Evolutionary conservation across 2,797 vertebrate genomes (phyloP).

Genomic region (Ctenosaura bakeri): DNA sequence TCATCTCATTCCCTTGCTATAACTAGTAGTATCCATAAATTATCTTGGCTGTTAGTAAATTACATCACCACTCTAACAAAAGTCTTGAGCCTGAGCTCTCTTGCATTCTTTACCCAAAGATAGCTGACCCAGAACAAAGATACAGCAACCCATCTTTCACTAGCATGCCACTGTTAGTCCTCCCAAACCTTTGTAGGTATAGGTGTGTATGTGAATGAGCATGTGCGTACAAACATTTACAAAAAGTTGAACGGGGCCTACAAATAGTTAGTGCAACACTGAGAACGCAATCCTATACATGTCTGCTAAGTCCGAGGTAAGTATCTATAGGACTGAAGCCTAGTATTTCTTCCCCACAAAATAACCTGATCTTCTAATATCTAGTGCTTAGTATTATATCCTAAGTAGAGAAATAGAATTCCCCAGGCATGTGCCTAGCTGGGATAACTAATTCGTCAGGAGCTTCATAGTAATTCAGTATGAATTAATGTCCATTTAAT

Average conservation of each 20-base stretch:
- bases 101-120: neutral
- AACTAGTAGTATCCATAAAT: too few relatives aligned
- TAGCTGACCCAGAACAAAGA: neutral
- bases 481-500: constrained; percentile 72
- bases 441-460: constrained; percentile 53
- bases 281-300: neutral
- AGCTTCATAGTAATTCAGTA: constrained; percentile 61
- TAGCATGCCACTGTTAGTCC: neutral
- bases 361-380: neutral
- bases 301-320: neutral
- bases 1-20: neutral
- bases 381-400: neutral
- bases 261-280: neutral
- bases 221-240: neutral
- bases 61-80: neutral
- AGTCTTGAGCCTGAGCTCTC: too few relatives aligned
- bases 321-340: neutral
- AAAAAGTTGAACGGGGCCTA: too few relatives aligned
- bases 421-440: constrained; percentile 41
- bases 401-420: constrained; percentile 28
- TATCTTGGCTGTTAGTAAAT: neutral
- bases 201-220: neutral
- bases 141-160: neutral
- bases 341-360: neutral
- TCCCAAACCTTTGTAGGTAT: neutral